Evolutionary conservation across 92 coral and sea anemone species (phyloP).

Genomic region (Actinostola sp.): DNA sequence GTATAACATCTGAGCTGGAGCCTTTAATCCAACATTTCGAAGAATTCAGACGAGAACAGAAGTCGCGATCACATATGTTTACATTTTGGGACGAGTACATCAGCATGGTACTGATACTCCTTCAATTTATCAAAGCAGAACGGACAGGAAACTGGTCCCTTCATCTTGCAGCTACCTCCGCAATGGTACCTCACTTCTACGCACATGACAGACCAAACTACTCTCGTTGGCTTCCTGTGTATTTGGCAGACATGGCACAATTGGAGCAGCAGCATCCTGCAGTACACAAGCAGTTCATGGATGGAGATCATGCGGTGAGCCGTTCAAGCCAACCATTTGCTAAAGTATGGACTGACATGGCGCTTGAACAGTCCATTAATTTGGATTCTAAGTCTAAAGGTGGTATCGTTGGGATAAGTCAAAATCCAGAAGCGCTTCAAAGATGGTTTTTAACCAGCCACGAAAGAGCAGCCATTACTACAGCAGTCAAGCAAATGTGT

Average conservation of each 20-base stretch:
- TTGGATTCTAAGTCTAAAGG: constrained; percentile 53
- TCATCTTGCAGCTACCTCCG: constrained; percentile 33
- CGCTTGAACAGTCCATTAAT: constrained; percentile 60
- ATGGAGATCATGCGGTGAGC: constrained; percentile 35
- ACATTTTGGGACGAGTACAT: constrained; percentile 56
- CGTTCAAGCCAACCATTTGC: constrained; percentile 46
- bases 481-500: constrained; percentile 49
- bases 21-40: too few species aligned
- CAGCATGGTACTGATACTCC: constrained; percentile 38
- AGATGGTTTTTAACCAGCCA: constrained; percentile 62
- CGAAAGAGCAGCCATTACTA: constrained; percentile 52
- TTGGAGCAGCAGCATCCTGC: constrained; percentile 30
- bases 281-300: constrained; percentile 31
- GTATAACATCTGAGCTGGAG: too few species aligned
- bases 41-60: neutral
- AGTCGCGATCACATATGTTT: constrained; percentile 21
- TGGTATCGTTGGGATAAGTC: constrained; percentile 49
- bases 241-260: constrained; percentile 48
- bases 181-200: constrained; percentile 48
- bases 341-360: constrained; percentile 66
- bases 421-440: constrained; percentile 48
- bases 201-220: constrained; percentile 66
- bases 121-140: constrained; percentile 61
- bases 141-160: constrained; percentile 56
- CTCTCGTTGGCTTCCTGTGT: constrained; percentile 58